Percentiles rank a stretch among this genome's conserved stretches.
Conservation (phyloP, 2,888 invertebrate genomes). For the Pyrgus malvae region DNA sequence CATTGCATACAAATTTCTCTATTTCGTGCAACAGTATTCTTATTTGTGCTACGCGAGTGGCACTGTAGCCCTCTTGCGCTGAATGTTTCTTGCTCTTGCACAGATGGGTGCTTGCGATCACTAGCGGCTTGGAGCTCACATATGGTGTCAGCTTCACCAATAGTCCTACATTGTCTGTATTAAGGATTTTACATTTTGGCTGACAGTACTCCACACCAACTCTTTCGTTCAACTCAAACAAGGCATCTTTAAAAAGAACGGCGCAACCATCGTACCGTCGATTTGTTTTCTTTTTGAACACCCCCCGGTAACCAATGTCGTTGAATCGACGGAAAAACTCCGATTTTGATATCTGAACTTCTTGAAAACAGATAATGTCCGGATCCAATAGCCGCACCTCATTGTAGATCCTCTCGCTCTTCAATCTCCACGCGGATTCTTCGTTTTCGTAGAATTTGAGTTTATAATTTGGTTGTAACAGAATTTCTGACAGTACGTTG, state of each 20-base stretch:
- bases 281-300: not conserved
- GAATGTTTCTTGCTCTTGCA: not conserved
- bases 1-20: not conserved
- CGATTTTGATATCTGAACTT: not conserved
- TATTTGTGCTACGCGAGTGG: not conserved
- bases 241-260: not conserved
- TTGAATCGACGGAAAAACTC: not conserved
- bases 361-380: not conserved
- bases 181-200: not conserved
- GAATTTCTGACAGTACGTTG: no score
- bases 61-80: not conserved
- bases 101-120: not conserved
- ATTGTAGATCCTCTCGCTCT: no score
- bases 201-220: not conserved
- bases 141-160: not conserved
- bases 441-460: no score
- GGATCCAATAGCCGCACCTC: no score
- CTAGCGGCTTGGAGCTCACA: not conserved
- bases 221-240: not conserved
- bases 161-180: not conserved
- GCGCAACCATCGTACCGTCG: not conserved
- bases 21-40: not conserved
- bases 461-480: no score
- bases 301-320: not conserved
- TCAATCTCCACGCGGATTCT: no score